phyloP scores from a whole-genome alignment of 1,140 invertebrate species.

The Drosophila auraria region DNA sequence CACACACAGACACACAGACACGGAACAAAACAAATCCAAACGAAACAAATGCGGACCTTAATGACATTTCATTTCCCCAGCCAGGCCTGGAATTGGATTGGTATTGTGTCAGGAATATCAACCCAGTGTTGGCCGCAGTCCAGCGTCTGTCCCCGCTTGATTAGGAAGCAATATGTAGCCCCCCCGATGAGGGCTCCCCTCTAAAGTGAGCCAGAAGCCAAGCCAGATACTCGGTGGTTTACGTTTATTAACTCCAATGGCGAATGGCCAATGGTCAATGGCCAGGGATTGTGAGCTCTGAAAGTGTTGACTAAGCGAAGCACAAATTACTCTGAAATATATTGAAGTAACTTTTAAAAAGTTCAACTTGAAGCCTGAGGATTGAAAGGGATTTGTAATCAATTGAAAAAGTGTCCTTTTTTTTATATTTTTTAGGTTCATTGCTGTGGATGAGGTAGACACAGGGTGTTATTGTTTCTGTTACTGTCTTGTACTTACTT shows the following conservation, averaged over 20 bases:
- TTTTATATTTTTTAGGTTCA: no score
- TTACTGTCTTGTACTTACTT: no score
- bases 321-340: neutral
- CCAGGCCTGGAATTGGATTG: slow-evolving; percentile 23
- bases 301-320: neutral
- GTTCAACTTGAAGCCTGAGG: no score
- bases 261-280: no score
- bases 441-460: no score
- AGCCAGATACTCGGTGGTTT: neutral
- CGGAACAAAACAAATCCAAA: slow-evolving; percentile 22
- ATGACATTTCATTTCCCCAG: slow-evolving; percentile 43
- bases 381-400: neutral
- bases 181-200: neutral
- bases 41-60: slow-evolving; percentile 38
- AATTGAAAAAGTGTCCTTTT: no score
- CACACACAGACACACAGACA: neutral
- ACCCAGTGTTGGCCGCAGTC: neutral
- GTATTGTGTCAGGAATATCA: slow-evolving; percentile 10
- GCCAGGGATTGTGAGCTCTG: no score
- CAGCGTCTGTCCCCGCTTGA: slow-evolving; percentile 1
- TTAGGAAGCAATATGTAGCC: slow-evolving; percentile 16
- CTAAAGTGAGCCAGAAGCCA: neutral
- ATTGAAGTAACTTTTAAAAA: neutral
- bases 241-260: neutral
- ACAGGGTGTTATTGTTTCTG: no score